Conservation (phyloP, 1,140 invertebrate genomes). For the Neodiprion pinetum region DNA sequence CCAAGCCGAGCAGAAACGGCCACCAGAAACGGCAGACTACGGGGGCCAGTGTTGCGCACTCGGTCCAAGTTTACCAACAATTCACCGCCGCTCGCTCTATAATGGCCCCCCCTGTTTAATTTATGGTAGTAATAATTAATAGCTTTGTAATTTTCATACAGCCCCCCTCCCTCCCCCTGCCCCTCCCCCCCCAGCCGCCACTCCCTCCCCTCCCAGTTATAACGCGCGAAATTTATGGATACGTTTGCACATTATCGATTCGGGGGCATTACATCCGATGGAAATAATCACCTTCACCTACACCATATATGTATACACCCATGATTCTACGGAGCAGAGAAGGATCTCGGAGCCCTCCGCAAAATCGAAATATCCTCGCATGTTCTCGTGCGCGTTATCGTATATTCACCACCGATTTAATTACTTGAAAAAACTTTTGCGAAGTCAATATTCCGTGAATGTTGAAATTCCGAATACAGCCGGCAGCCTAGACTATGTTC, state of each 20-base stretch:
- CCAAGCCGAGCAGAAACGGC: slow-evolving; percentile 46
- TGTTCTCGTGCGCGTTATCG: too few relatives aligned
- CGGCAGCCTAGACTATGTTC: too few relatives aligned
- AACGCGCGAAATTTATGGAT: slow-evolving; percentile 45
- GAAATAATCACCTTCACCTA: slow-evolving; percentile 1
- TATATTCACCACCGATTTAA: too few relatives aligned
- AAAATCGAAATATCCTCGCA: not conserved
- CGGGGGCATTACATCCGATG: slow-evolving; percentile 13
- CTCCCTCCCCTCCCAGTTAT: slow-evolving; percentile 10
- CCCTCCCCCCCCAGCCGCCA: not conserved
- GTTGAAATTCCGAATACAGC: too few relatives aligned
- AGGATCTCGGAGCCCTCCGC: not conserved
- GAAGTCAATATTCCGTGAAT: too few relatives aligned
- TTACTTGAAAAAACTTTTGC: too few relatives aligned
- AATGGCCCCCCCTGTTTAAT: slow-evolving; percentile 29
- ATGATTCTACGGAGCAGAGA: not conserved
- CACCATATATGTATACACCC: not conserved
- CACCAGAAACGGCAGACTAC: slow-evolving; percentile 59
- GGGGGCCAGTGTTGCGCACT: slow-evolving; percentile 57
- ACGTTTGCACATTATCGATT: slow-evolving; percentile 51
- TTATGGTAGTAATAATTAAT: slow-evolving; percentile 3
- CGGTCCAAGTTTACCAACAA: slow-evolving; percentile 64
- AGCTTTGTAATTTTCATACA: slow-evolving; percentile 19
- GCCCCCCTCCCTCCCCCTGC: slow-evolving; percentile 6
- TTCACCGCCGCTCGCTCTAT: slow-evolving; percentile 54